Conservation (phyloP, 2,113 vertebrate species). For the Cervus canadensis region DNA sequence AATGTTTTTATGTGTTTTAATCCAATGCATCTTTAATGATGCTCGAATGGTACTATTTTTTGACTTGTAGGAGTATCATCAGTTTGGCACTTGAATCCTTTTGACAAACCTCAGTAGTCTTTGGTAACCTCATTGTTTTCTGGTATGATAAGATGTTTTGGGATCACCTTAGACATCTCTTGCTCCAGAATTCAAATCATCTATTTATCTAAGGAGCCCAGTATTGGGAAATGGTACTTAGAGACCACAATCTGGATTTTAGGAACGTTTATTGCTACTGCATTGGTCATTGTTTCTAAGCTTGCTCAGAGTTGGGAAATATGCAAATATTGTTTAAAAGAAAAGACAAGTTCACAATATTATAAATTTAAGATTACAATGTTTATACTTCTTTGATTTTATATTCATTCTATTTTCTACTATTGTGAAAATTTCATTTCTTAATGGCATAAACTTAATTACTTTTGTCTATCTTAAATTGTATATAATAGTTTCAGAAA, state of each 20-base stretch:
- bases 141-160: neutral
- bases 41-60: neutral
- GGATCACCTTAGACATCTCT: neutral
- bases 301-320: neutral
- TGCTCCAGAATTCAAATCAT: neutral
- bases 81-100: neutral
- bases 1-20: neutral
- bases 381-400: conserved; percentile 32
- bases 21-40: neutral
- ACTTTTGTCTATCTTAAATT: neutral
- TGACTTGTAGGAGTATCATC: neutral
- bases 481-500: neutral
- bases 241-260: neutral
- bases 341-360: neutral
- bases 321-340: neutral
- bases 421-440: neutral
- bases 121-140: neutral
- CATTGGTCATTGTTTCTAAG: neutral
- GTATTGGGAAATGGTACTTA: neutral
- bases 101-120: neutral
- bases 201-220: neutral
- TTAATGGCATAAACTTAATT: neutral
- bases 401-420: neutral
- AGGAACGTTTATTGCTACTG: neutral
- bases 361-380: neutral